phyloP scores from a whole-genome alignment of 2,888 invertebrate genomes.

The Leuctra nigra region DNA sequence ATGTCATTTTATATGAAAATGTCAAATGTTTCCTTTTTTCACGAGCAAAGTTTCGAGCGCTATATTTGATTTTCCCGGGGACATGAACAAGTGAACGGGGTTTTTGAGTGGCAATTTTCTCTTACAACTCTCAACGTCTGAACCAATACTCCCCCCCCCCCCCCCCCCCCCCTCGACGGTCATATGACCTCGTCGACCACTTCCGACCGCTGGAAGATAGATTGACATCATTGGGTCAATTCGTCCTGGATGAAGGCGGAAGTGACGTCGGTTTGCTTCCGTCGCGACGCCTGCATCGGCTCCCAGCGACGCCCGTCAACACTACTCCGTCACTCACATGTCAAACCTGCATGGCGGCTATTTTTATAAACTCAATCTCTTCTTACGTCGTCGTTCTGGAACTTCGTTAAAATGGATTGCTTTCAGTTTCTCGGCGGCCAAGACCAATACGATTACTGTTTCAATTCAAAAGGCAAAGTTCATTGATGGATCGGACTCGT shows the following conservation, averaged over 20 bases:
- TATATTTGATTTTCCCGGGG: background rate
- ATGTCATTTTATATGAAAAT: no score
- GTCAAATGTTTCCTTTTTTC: no score
- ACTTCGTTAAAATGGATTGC: no score
- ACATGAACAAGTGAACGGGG: background rate
- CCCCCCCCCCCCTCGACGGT: background rate
- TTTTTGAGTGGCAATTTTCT: slow-evolving; percentile 2
- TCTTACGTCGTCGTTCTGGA: no score
- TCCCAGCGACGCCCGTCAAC: background rate
- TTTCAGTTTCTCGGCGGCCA: no score
- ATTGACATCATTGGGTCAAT: slow-evolving; percentile 8
- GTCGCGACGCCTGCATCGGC: background rate
- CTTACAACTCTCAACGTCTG: background rate
- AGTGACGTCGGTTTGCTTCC: slow-evolving; percentile 4
- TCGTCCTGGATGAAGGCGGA: background rate
- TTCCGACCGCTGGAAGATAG: background rate
- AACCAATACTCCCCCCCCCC: slow-evolving; percentile 8
- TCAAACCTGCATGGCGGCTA: background rate
- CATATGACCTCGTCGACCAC: background rate
- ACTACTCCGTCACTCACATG: background rate
- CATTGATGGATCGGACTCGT: no score
- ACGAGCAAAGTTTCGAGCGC: no score
- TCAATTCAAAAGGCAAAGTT: no score
- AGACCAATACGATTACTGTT: no score
- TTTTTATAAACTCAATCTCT: no score